phyloP scores from a whole-genome alignment of 2,113 vertebrate species.

The Narcine bancroftii region DNA sequence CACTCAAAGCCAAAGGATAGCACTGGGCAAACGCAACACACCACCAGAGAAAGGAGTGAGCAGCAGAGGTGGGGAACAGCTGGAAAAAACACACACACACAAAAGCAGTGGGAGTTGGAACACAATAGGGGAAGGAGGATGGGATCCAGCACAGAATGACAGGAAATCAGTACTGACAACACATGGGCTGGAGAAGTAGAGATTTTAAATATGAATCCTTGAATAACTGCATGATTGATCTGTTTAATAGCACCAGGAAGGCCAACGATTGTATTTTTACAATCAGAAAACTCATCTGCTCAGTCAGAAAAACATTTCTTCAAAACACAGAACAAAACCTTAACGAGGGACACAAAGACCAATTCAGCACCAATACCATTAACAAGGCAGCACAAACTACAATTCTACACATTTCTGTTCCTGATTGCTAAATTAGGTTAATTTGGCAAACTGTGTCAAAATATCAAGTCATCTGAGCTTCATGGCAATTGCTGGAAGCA shows the following conservation, averaged over 20 bases:
- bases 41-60: neutral
- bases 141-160: neutral
- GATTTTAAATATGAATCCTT: neutral
- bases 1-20: neutral
- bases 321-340: neutral
- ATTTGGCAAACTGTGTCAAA: neutral
- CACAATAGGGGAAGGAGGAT: no score
- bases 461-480: neutral
- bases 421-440: neutral
- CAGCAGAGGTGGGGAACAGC: neutral
- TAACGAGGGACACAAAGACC: neutral
- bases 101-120: neutral
- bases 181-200: no score
- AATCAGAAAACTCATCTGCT: neutral
- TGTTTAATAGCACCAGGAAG: neutral
- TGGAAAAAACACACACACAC: neutral
- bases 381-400: neutral
- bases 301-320: neutral
- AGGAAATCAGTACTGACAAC: neutral
- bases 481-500: neutral
- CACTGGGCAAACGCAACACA: neutral
- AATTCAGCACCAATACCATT: neutral
- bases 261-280: neutral
- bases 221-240: neutral
- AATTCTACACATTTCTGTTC: neutral